Conservation (phyloP, 1,140 invertebrate species). For the Leptoteleia sp. region DNA sequence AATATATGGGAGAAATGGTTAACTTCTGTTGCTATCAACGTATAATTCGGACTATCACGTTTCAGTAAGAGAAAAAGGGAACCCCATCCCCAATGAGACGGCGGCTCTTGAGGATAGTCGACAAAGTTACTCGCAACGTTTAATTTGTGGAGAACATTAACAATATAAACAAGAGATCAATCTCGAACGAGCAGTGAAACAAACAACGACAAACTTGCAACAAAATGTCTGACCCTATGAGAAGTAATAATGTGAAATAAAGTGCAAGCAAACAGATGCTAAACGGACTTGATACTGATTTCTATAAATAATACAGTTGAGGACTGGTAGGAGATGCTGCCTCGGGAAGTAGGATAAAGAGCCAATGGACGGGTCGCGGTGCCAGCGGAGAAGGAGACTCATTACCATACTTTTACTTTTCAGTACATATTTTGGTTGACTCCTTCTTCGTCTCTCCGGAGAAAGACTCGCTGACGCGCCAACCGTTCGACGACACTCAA, state of each 20-base stretch:
- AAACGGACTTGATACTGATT: constrained; percentile 78
- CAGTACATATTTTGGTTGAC: constrained; percentile 72
- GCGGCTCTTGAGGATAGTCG: no score
- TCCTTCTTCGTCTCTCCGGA: constrained; percentile 66
- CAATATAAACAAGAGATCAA: no score
- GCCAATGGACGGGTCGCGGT: constrained; percentile 59
- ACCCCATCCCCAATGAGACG: no score
- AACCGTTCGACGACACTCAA: constrained; percentile 17
- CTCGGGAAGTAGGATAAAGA: constrained; percentile 63
- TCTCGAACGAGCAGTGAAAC: no score
- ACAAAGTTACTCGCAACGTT: no score
- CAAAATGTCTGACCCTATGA: constrained; percentile 50
- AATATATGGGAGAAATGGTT: no score
- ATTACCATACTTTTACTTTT: constrained; percentile 74
- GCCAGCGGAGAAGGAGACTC: constrained; percentile 57
- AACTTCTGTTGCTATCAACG: no score
- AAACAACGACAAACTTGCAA: constrained; percentile 5
- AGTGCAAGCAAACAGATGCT: constrained; percentile 75
- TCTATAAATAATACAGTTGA: constrained; percentile 79
- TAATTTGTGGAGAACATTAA: no score
- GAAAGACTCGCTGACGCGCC: constrained; percentile 27
- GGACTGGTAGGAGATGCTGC: constrained; percentile 71
- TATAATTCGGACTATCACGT: no score
- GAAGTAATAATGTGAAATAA: constrained; percentile 72
- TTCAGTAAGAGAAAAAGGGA: no score